Evolutionary conservation across 2,113 vertebrate genomes (phyloP).

Genomic region (Ailurus styani): DNA sequence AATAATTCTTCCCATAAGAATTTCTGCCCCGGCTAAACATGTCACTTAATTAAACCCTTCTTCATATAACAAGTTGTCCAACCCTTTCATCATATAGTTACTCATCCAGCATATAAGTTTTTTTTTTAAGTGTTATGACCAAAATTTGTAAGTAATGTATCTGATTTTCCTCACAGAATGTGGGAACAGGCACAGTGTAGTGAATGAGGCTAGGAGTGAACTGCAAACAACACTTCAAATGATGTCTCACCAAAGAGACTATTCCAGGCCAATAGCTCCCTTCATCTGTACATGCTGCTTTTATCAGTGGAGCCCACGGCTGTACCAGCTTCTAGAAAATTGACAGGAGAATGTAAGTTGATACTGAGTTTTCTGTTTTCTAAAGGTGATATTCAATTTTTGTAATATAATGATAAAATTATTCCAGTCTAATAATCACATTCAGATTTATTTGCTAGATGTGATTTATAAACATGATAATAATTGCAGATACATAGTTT

Average conservation of each 20-base stretch:
- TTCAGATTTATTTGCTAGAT: background rate
- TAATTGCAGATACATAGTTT: background rate
- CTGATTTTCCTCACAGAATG: background rate
- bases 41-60: slow-evolving; percentile 39
- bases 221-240: background rate
- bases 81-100: slow-evolving; percentile 17
- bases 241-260: background rate
- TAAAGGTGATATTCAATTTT: background rate
- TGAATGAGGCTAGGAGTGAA: background rate
- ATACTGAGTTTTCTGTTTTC: background rate
- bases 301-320: no score
- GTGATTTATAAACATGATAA: background rate
- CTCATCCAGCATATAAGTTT: background rate
- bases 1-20: slow-evolving; percentile 15
- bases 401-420: background rate
- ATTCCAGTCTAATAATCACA: background rate
- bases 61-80: background rate
- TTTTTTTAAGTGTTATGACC: background rate
- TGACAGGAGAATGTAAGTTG: background rate
- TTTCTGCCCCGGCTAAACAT: background rate
- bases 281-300: background rate
- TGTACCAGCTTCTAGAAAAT: background rate
- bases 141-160: background rate
- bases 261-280: background rate
- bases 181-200: background rate